These are phyloP conservation scores for Harpagoxenus sublaevis DNA, from an alignment of 2,888 invertebrate species.

Conservation along the genomic window DNA sequence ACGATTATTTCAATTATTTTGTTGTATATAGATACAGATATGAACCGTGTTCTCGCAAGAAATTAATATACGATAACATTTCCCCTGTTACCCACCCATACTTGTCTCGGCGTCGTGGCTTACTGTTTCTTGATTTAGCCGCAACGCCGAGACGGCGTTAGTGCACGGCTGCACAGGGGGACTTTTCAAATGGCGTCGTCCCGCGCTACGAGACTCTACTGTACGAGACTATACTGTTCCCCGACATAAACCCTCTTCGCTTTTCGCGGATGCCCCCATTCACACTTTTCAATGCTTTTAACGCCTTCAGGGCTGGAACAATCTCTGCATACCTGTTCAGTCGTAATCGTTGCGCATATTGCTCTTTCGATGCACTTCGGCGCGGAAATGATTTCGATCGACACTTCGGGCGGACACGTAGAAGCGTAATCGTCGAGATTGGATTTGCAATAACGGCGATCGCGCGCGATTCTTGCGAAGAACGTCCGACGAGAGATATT, in stretches of 20 bases:
- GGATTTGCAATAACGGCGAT: not conserved
- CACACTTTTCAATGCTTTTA: not conserved
- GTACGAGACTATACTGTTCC: too few species aligned
- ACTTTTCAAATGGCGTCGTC: not conserved
- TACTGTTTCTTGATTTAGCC: not conserved
- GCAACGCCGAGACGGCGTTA: constrained; percentile 18
- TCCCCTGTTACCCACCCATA: not conserved
- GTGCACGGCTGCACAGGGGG: not conserved
- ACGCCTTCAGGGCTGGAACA: not conserved
- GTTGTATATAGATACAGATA: not conserved
- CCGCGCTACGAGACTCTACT: too few species aligned
- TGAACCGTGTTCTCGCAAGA: not conserved
- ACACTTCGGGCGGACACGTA: not conserved
- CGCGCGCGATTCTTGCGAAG: not conserved
- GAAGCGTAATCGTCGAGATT: not conserved
- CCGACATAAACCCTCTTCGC: not conserved
- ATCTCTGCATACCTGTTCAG: not conserved
- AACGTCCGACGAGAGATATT: not conserved
- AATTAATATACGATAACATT: not conserved
- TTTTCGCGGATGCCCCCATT: not conserved
- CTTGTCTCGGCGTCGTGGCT: not conserved
- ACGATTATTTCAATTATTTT: not conserved
- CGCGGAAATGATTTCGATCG: not conserved
- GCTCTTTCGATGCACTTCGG: not conserved
- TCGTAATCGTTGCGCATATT: not conserved